Evolutionary conservation across 2,888 invertebrate species (phyloP).

Genomic region (Ptycholaimellus sp.): DNA sequence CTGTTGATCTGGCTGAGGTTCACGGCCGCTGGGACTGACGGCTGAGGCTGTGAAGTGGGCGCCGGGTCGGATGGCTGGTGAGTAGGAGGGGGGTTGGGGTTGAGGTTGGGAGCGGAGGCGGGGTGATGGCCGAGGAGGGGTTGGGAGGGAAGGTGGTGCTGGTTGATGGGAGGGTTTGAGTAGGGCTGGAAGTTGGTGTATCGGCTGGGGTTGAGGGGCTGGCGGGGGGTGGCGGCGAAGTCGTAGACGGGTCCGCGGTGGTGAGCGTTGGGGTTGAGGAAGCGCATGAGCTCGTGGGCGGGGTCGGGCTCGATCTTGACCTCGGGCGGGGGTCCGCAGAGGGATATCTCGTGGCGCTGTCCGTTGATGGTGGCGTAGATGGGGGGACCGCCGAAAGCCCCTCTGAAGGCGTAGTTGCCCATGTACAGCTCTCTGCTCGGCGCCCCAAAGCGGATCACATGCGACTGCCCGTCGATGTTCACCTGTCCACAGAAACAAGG

Average conservation of each 20-base stretch:
- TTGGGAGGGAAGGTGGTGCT: no score
- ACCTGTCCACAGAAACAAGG: conserved; percentile 8
- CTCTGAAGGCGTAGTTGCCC: conserved; percentile 65
- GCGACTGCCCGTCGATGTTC: conserved; percentile 26
- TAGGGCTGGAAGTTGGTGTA: no score
- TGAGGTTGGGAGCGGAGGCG: background rate
- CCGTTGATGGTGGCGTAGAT: conserved; percentile 54
- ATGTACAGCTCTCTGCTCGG: conserved; percentile 72
- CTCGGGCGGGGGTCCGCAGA: conserved; percentile 74
- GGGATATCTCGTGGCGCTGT: conserved; percentile 47
- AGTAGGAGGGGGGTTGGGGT: background rate
- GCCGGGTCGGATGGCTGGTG: background rate
- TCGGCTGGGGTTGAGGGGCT: no score
- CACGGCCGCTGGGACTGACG: no score
- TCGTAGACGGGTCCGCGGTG: background rate
- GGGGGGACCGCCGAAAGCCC: conserved; percentile 54
- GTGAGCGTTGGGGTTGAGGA: conserved; percentile 7
- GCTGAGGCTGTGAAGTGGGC: background rate
- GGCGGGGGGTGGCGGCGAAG: background rate
- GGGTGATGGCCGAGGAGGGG: no score
- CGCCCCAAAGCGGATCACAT: conserved; percentile 58
- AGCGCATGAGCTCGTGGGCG: conserved; percentile 43
- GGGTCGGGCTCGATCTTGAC: conserved; percentile 59
- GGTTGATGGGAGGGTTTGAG: no score
- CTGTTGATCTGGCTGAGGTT: no score